Evolutionary conservation across 2,797 vertebrate species (phyloP).

Genomic region (Melanotaenia trifasciata): DNA sequence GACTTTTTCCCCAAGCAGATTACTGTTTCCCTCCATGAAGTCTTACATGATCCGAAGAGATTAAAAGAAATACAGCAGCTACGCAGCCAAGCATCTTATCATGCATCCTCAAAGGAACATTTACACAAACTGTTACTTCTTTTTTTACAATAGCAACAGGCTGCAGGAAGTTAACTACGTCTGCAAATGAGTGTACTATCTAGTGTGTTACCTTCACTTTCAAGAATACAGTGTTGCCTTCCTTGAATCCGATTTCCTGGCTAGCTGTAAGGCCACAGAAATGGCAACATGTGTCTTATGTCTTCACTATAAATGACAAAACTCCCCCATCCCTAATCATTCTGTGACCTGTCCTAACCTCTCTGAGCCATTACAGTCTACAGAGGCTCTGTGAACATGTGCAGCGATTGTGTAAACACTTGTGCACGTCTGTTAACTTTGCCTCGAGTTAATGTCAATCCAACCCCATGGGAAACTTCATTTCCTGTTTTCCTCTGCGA

Average conservation of each 20-base stretch:
- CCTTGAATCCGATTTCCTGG: constrained; percentile 2
- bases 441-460: constrained; percentile 62
- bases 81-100: background rate
- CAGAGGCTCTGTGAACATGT: constrained; percentile 21
- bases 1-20: constrained; percentile 17
- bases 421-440: constrained; percentile 31
- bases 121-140: background rate
- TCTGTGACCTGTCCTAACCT: constrained; percentile 36
- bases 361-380: background rate
- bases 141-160: background rate
- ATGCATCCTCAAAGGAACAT: constrained; percentile 1
- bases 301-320: constrained; percentile 37
- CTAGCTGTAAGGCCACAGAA: constrained; percentile 29
- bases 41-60: constrained; percentile 6
- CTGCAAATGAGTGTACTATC: background rate
- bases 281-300: constrained; percentile 45
- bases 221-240: background rate
- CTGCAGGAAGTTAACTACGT: background rate
- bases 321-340: constrained; percentile 1
- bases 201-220: background rate
- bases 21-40: constrained; percentile 8
- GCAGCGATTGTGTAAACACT: constrained; percentile 45
- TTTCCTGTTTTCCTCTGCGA: constrained; percentile 55
- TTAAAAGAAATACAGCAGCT: constrained; percentile 4
- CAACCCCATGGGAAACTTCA: constrained; percentile 50